Evolutionary conservation across 2,888 invertebrate species (phyloP).

Genomic region (Thymelicus acteon): DNA sequence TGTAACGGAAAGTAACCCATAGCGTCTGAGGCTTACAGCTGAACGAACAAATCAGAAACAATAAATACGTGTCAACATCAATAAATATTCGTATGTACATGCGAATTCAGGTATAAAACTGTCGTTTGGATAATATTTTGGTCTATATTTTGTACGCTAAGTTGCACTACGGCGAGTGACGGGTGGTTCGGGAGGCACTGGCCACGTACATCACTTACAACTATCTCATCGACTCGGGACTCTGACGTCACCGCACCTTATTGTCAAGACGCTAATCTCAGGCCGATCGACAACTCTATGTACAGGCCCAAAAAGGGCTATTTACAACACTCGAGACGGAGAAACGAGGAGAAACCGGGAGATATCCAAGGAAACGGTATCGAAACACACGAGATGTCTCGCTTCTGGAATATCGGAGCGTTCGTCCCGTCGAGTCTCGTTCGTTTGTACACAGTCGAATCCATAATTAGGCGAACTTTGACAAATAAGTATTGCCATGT

Average conservation of each 20-base stretch:
- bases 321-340: slow-evolving; percentile 52
- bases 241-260: slow-evolving; percentile 49
- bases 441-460: no score
- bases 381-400: neutral
- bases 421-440: no score
- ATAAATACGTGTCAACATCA: slow-evolving; percentile 61
- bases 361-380: neutral
- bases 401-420: no score
- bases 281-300: slow-evolving; percentile 59
- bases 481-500: no score
- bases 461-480: no score
- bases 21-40: slow-evolving; percentile 76
- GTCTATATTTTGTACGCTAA: slow-evolving; percentile 81
- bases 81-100: slow-evolving; percentile 70
- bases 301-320: slow-evolving; percentile 60
- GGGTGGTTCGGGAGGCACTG: slow-evolving; percentile 65
- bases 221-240: slow-evolving; percentile 17
- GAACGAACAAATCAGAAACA: slow-evolving; percentile 55
- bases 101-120: slow-evolving; percentile 57
- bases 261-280: slow-evolving; percentile 69
- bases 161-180: slow-evolving; percentile 71
- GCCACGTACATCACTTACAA: slow-evolving; percentile 30
- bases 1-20: slow-evolving; percentile 69
- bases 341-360: slow-evolving; percentile 17
- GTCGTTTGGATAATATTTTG: slow-evolving; percentile 76